Conservation (phyloP, 2,888 invertebrate species). For the Selenia dentaria region DNA sequence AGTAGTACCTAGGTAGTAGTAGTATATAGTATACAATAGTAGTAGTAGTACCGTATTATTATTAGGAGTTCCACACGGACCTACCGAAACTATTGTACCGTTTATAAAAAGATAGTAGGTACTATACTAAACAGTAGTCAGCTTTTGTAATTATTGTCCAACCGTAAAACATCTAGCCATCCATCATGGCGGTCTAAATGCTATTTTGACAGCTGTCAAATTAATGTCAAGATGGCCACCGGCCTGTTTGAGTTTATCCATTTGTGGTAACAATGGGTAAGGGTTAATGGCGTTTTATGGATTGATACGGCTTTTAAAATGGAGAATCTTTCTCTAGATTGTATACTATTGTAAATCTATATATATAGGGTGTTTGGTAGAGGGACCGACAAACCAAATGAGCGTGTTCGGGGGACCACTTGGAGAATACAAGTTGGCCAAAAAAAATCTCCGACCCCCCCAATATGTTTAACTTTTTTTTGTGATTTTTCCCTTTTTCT, state of each 20-base stretch:
- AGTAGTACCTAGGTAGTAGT: too few species aligned
- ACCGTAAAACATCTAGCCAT: slow-evolving; percentile 17
- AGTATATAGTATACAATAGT: too few species aligned
- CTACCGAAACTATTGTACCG: neutral
- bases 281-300: slow-evolving; percentile 12
- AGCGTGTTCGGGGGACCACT: too few species aligned
- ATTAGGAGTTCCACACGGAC: too few species aligned
- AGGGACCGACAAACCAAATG: too few species aligned
- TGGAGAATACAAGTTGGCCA: too few species aligned
- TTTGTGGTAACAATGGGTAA: slow-evolving; percentile 23
- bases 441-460: too few species aligned
- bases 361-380: too few species aligned
- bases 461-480: too few species aligned
- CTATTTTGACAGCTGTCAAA: slow-evolving; percentile 79
- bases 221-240: slow-evolving; percentile 52
- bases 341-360: neutral
- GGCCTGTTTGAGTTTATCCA: slow-evolving; percentile 27
- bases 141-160: slow-evolving; percentile 12
- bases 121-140: slow-evolving; percentile 11
- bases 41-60: too few species aligned
- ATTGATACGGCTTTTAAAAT: slow-evolving; percentile 5
- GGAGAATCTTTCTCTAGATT: neutral
- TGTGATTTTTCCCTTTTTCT: too few species aligned
- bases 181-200: slow-evolving; percentile 37
- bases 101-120: neutral